These are phyloP conservation scores for Enteromius paludinosus DNA, from an alignment of 2,797 vertebrate species.

Conservation along the genomic window DNA sequence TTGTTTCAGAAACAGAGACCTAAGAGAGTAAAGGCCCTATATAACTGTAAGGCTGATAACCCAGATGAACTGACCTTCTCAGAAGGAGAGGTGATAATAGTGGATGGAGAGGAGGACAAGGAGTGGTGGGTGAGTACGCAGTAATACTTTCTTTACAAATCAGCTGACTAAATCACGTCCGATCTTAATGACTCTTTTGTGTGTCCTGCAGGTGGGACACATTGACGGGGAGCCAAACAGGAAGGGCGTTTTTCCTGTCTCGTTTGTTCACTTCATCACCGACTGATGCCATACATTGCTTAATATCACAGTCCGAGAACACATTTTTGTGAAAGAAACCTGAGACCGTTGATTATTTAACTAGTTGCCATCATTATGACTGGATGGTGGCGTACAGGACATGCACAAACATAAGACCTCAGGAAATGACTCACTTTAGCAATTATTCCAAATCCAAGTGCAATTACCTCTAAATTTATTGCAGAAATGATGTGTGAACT, in stretches of 20 bases:
- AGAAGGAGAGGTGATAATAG: constrained; percentile 92
- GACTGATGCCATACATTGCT: constrained; percentile 75
- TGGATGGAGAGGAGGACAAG: constrained; percentile 92
- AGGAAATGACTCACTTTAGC: background rate
- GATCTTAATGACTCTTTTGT: background rate
- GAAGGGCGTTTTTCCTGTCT: constrained; percentile 89
- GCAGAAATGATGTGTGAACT: background rate
- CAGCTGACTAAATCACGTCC: background rate
- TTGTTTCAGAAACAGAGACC: constrained; percentile 84
- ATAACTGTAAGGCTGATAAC: constrained; percentile 91
- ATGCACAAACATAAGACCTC: constrained; percentile 10
- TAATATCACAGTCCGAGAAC: background rate
- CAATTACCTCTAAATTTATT: constrained; percentile 35
- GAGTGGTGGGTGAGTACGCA: constrained; percentile 95
- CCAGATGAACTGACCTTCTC: constrained; percentile 91
- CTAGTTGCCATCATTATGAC: background rate
- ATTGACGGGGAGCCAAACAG: constrained; percentile 87
- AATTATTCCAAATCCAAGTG: constrained; percentile 22
- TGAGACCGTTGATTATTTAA: background rate
- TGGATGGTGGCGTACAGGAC: background rate
- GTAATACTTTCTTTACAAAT: background rate
- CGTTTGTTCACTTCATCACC: constrained; percentile 94
- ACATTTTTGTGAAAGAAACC: background rate
- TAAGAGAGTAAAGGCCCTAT: constrained; percentile 92
- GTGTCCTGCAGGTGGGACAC: constrained; percentile 85